Base-by-base conservation (phyloP, 1,140 invertebrate species). In the Heliothis virescens region DNA sequence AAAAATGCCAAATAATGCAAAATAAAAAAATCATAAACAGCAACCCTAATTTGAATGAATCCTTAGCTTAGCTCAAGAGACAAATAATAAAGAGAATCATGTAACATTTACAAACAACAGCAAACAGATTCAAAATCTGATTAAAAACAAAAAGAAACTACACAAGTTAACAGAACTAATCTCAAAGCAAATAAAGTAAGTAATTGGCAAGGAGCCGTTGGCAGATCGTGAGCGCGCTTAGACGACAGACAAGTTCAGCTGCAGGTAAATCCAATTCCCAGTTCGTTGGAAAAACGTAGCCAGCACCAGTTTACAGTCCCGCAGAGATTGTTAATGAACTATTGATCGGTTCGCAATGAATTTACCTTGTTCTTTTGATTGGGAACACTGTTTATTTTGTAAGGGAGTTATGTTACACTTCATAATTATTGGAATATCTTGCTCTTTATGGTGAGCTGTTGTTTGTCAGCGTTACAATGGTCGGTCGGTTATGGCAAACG, bases 241-340 rank as follows among this genome's bases (percentile, higher is more conserved):
- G 52, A 11, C 50, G 67, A 53, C 18, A 71, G 52, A 15, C 67
- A 52, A 52, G 67, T 71, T 71, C 67, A 26, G 48, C 48, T 71
- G 48, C 67, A 71, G 67, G 67, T 71, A 71, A 71, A 71, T 71
- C 67, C n/a, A 53, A 71, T 71, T 71, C 48, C 67, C 3, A 52
- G 13, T 52, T 71, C 18, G 53, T 71, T 71, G 67, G 48, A 71
- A 71, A 71, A 71, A 71, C 52, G 65, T 53, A 53, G 18, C 21
- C 48, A 71, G 48, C 18, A 18, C 34, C 55, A 71, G 67, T 21
- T 67, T 67, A 48, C 63, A 21, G 41, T n/a, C n/a, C n/a, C 10
- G 10, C 10, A 11, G 48, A 71, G 48, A n/a, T 29, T 52, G 67
- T 71, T 52, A 71, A 71, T 71, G 48, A 71, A 71, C 67, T 53